Conservation (phyloP, 2,888 invertebrate species). For the Strigamia crassipes region DNA sequence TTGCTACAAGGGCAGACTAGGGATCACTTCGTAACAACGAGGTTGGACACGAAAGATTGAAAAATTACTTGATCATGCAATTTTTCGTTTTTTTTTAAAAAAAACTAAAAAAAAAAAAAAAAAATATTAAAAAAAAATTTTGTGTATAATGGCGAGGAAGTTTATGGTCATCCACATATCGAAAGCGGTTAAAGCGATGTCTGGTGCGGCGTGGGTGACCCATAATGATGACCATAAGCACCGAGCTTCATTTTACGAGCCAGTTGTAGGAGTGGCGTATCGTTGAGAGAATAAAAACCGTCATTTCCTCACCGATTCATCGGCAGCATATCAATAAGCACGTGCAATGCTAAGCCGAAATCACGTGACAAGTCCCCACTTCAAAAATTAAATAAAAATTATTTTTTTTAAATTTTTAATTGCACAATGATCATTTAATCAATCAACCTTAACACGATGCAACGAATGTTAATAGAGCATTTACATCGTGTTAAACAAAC, state of each 20-base stretch:
- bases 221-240: slow-evolving; percentile 24
- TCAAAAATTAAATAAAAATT: no score
- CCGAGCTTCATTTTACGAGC: background rate
- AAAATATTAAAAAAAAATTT: background rate
- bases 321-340: background rate
- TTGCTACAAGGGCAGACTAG: slow-evolving; percentile 2
- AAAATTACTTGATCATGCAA: background rate
- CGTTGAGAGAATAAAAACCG: background rate
- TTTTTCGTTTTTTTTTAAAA: background rate
- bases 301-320: background rate
- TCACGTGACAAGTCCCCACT: background rate
- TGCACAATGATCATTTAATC: background rate
- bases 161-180: slow-evolving; percentile 15
- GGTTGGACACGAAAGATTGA: background rate
- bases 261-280: background rate
- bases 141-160: background rate
- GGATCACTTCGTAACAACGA: background rate
- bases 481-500: background rate
- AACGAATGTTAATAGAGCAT: background rate
- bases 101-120: background rate
- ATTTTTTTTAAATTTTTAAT: background rate
- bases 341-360: background rate
- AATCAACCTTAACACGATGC: background rate
- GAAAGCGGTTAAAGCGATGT: slow-evolving; percentile 1
- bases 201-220: background rate